Base-by-base conservation (phyloP, 1,140 invertebrate species). In the Macrostomum lignano region DNA sequence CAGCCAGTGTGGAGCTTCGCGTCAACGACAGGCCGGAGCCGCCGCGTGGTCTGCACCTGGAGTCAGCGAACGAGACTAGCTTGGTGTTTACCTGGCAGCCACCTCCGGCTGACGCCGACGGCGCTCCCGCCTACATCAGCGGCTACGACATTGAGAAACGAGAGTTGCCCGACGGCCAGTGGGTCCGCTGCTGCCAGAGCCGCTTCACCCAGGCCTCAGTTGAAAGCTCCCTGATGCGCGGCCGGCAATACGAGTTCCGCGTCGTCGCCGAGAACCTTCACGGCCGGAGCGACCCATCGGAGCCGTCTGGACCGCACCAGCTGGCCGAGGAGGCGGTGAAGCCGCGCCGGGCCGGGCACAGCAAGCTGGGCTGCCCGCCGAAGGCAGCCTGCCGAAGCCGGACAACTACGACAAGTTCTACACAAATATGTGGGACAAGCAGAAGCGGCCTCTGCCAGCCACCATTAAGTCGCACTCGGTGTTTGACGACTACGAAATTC, bases 251-350 rank as follows among this genome's bases (percentile, higher is more conserved):
- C 50, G 79, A 94, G 42, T 96, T 98, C 67, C 67, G 84, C 35
- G 82, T 96, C 1, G 72, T 79, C 61, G 86, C 86, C 36, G 84
- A 93, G 54, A 96, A 96, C 58, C 74, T 86, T 48, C 88, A 93
- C 47, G 86, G 86, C 23, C 70, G 72, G 28, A 88, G 81, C 21
- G 82, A 93, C 37, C 78, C 84, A n/a, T n/a, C n/a, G n/a, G n/a
- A n/a, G n/a, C n/a, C n/a, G n/a, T n/a, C n/a, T n/a, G n/a, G n/a
- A n/a, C n/a, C n/a, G n/a, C n/a, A n/a, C n/a, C n/a, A n/a, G n/a
- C n/a, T n/a, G n/a, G n/a, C n/a, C n/a, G n/a, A n/a, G n/a, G n/a
- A n/a, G n/a, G n/a, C n/a, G n/a, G n/a, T n/a, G n/a, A n/a, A n/a
- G n/a, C n/a, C n/a, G n/a, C n/a, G n/a, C n/a, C n/a, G n/a, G n/a